Evolutionary conservation across 2,113 vertebrate genomes (phyloP), one percentile per base, ranked within the genome.

Genomic region (Ellobius talpinus): DNA sequence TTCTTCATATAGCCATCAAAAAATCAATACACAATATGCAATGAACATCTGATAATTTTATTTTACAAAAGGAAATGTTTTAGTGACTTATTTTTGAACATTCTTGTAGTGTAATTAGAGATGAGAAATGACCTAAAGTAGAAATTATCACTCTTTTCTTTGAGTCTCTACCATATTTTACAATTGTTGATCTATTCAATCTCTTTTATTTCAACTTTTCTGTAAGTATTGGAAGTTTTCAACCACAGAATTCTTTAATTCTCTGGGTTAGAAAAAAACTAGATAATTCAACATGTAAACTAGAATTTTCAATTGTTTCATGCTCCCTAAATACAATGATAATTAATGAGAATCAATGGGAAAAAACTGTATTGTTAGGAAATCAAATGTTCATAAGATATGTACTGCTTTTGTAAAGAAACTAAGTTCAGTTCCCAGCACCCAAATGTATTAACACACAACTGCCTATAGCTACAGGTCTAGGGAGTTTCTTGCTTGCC

Each of bases 221-320:
- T 21, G 47, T n/a, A 55, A 26, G 9, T 10, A 3, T 61, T 76
- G 11, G 33, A 5, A 66, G 26, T 84, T 88, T 87, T 76, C 24
- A 58, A 19, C 50, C n/a, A 84, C n/a, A 88, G 1, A 29, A 10
- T 76, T 21, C 73, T 79, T 74, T 87, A 55, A 58, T 45, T 19
- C 7, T 91, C 61, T 63, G 61, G 0, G 19, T 45, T 89, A 24
- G 88, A 1, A 0, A 1, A 0, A 42, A 63, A 16, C n/a, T 61
- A 61, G 42, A 76, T 63, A 89, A 85, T 72, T 42, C 8, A 77
- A 92, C 14, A 89, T 21, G 87, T 26, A n/a, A 47, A 76, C 36
- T 72, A 68, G 68, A 31, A 52, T 45, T 77, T 63, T 73, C n/a
- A 65, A 16, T 50, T 52, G 93, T 26, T 68, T 89, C 13, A 92